Conservation (phyloP, 2,113 vertebrate species). For the Toxostoma redivivum region DNA sequence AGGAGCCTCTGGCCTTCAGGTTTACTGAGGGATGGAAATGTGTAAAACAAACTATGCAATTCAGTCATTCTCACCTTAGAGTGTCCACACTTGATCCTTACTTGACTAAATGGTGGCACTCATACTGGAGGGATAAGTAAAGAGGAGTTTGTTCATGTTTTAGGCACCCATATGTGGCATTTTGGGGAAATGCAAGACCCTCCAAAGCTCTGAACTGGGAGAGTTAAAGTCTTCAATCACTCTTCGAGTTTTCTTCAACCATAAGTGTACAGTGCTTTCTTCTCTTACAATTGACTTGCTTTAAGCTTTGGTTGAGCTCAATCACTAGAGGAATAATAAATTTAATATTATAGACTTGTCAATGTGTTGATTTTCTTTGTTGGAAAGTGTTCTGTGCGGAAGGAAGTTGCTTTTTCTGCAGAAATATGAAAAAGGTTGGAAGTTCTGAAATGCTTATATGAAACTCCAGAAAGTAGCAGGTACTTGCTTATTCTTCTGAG, state of each 20-base stretch:
- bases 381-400: not conserved
- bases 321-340: not conserved
- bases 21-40: accelerated
- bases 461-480: not conserved
- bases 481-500: not conserved
- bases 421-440: not conserved
- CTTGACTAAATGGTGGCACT: not conserved
- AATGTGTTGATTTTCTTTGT: not conserved
- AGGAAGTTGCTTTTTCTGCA: not conserved
- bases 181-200: not conserved
- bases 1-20: not conserved
- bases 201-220: not conserved
- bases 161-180: not conserved
- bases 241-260: not conserved
- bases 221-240: not conserved
- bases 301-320: not conserved
- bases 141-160: not conserved
- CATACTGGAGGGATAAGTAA: not conserved
- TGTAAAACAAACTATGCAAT: not conserved
- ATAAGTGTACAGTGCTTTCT: not conserved
- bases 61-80: not conserved
- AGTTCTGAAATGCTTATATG: not conserved
- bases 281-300: not conserved
- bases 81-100: not conserved
- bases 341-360: not conserved